Conservation (phyloP, 2,113 vertebrate species). For the Talpa occidentalis region DNA sequence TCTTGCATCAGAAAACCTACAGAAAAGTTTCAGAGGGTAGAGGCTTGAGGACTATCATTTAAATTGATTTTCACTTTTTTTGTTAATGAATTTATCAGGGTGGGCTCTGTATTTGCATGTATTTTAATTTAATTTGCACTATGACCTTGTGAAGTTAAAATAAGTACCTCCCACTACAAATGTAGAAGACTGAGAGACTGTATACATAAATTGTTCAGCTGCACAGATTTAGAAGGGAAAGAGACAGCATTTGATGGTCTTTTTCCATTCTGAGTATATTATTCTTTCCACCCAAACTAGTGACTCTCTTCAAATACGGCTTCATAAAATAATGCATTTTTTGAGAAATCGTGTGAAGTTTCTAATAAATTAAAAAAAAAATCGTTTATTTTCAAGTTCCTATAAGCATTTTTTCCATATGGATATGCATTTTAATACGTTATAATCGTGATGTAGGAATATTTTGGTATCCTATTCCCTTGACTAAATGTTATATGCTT, state of each 20-base stretch:
- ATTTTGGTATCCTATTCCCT: conserved; percentile 1
- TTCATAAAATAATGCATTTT: conserved; percentile 34
- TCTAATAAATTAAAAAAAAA: conserved; percentile 17
- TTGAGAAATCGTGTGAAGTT: not conserved
- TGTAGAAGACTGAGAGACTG: not conserved
- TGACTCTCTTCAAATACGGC: conserved; percentile 41
- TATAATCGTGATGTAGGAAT: conserved; percentile 9
- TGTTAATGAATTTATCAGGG: not conserved
- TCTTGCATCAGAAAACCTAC: not conserved
- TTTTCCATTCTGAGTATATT: not conserved
- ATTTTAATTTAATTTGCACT: not conserved
- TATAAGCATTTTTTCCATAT: conserved; percentile 18
- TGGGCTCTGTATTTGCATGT: not conserved
- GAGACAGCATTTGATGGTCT: not conserved
- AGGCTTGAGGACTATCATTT: not conserved
- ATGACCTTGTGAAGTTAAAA: not conserved
- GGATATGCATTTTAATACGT: conserved; percentile 56
- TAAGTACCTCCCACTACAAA: not conserved
- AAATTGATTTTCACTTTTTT: not conserved
- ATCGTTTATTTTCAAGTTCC: conserved; percentile 23
- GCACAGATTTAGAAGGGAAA: conserved; percentile 15
- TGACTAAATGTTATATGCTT: conserved; percentile 8
- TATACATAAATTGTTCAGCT: not conserved
- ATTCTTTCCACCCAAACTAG: not conserved
- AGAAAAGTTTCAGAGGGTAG: not conserved